Conservation (phyloP, 2,888 invertebrate genomes). For the Megamerina dolium region DNA sequence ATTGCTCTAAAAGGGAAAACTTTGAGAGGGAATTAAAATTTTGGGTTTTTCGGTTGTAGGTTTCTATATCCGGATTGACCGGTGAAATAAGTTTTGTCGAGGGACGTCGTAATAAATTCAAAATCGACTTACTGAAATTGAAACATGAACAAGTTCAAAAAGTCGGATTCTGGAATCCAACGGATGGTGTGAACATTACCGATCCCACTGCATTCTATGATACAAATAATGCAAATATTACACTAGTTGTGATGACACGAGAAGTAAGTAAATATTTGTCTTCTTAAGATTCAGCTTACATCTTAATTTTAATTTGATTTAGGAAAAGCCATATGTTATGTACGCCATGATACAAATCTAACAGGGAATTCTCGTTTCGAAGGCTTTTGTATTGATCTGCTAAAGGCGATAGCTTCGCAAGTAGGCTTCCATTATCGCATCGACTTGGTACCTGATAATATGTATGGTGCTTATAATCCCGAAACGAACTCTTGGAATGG, state of each 20-base stretch:
- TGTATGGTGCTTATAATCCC: conserved; percentile 85
- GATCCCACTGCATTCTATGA: conserved; percentile 82
- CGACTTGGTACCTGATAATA: conserved; percentile 75
- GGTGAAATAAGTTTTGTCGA: conserved; percentile 82
- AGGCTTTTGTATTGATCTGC: conserved; percentile 86
- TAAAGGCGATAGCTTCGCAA: conserved; percentile 72
- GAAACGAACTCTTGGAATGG: conserved; percentile 88
- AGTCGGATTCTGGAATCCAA: conserved; percentile 77
- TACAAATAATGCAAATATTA: conserved; percentile 75
- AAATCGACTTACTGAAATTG: conserved; percentile 77
- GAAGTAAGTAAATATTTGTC: conserved; percentile 55
- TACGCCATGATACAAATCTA: conserved; percentile 74
- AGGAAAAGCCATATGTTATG: conserved; percentile 92
- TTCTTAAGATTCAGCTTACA: not conserved
- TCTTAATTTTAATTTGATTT: conserved; percentile 23
- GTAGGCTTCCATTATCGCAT: conserved; percentile 86
- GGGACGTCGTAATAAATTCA: conserved; percentile 76
- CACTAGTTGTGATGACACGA: conserved; percentile 82
- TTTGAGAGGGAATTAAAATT: too few relatives aligned
- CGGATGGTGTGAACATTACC: conserved; percentile 70
- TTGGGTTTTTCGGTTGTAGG: too few relatives aligned
- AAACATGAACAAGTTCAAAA: conserved; percentile 71
- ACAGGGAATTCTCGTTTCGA: conserved; percentile 84
- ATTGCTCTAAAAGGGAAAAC: too few relatives aligned
- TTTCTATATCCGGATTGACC: conserved; percentile 77